phyloP scores from a whole-genome alignment of 2,888 invertebrate species.

The Orchesella flavescens region DNA sequence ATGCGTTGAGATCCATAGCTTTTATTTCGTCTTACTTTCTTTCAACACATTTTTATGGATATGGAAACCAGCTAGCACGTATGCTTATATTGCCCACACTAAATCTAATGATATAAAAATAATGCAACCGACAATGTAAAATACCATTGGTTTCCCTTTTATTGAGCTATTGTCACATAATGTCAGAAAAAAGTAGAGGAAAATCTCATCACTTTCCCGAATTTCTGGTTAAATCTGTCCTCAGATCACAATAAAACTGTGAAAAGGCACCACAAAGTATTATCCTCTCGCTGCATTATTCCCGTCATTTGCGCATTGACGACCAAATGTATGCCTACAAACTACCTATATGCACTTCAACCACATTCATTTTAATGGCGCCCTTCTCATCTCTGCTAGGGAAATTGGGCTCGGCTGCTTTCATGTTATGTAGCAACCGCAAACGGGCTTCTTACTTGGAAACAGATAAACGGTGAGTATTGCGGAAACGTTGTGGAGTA shows the following conservation, averaged over 20 bases:
- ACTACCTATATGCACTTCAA: not conserved
- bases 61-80: too few species aligned
- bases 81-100: too few species aligned
- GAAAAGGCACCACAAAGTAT: not conserved
- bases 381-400: not conserved
- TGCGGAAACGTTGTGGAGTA: not conserved
- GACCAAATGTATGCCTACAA: not conserved
- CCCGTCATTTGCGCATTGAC: too few species aligned
- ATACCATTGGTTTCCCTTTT: not conserved
- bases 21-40: too few species aligned
- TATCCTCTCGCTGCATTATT: too few species aligned
- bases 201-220: not conserved
- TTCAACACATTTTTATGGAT: too few species aligned
- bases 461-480: too few species aligned
- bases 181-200: not conserved
- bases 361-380: not conserved
- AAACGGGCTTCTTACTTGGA: not conserved
- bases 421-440: too few species aligned
- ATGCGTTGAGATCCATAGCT: too few species aligned
- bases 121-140: too few species aligned
- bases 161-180: not conserved
- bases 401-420: too few species aligned
- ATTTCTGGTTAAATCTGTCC: not conserved
- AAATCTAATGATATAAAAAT: too few species aligned
- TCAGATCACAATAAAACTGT: not conserved